Base-by-base conservation (phyloP, 2,797 vertebrate genomes). In the Siniperca obscura region DNA sequence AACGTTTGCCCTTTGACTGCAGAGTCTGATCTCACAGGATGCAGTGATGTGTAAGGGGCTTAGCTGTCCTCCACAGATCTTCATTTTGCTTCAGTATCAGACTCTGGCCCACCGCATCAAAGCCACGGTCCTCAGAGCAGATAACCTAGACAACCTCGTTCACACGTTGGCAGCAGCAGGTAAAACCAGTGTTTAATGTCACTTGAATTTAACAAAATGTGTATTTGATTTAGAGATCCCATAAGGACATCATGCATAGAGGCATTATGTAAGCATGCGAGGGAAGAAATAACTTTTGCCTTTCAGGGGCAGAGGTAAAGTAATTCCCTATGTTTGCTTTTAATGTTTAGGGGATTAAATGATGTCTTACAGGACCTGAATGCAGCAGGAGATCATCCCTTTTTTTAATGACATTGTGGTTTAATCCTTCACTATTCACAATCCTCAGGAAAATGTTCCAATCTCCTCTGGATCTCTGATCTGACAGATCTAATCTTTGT, bases 381-480 rank as follows among this genome's bases (percentile, higher is more conserved):
- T 87, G 87, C 83, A 86, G 84, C 64, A 71, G 84, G 88, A 91
- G 92, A 94, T 95, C 91, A 94, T 93, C 91, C 89, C 87, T 88
- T 90, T 93, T 92, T 95, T 87, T 93, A 94, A 96, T 95, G 91
- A 94, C 92, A 94, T 93, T 95, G 94, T 92, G 78, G 75, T 91
- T 92, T 96, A 96, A 96, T 95, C 94, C 93, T 80, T 87, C 70
- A 74, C 85, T 87, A 65, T 80, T 93, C 87, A 89, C 91, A 94
- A 94, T 95, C 93, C 92, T 89, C 82, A 80, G 91, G 76, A 89
- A 93, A 91, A 89, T 84, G 84, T 91, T 91, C 59, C 90, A 89
- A 90, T 92, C 86, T 93, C 84, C 59, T 82, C 80, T 74, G 64
- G n/a, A 81, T 87, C 86, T 91, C 86, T 86, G 82, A 84, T 82